Conservation (phyloP, 2,888 invertebrate genomes). For the Nemurella pictetii region DNA sequence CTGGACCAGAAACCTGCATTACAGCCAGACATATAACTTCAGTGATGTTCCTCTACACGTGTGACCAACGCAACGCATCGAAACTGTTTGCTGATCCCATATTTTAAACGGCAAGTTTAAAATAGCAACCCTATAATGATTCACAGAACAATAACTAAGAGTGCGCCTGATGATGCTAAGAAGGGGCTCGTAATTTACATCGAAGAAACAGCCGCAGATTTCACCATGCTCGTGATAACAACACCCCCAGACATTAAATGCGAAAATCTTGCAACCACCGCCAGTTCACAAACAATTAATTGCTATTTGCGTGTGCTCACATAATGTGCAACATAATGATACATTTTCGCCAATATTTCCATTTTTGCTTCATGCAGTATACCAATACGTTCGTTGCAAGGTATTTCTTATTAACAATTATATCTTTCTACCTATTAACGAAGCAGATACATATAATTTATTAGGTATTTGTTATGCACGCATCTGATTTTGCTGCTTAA, state of each 20-base stretch:
- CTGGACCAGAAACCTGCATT: neutral
- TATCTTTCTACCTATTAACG: neutral
- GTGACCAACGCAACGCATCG: neutral
- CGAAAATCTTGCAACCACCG: too few species aligned
- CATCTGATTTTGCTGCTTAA: neutral
- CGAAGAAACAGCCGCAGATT: neutral
- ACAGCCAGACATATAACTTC: neutral
- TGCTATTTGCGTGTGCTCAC: too few species aligned
- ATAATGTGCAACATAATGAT: neutral
- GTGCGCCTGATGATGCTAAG: neutral
- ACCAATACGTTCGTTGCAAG: neutral
- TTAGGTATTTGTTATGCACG: neutral
- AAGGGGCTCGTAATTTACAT: neutral
- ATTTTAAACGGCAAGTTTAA: neutral
- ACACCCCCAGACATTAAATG: neutral
- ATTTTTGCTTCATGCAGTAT: neutral
- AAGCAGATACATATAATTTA: neutral
- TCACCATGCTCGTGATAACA: neutral
- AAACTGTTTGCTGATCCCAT: neutral
- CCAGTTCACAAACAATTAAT: neutral
- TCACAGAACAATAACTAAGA: neutral
- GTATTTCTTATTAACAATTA: neutral
- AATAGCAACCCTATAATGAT: too few species aligned
- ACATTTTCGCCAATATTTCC: neutral
- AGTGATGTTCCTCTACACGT: neutral